Percentiles rank a stretch among this genome's conserved stretches.
phyloP scores from a whole-genome alignment of 2,113 vertebrate species.

The Tragelaphus imberbis region DNA sequence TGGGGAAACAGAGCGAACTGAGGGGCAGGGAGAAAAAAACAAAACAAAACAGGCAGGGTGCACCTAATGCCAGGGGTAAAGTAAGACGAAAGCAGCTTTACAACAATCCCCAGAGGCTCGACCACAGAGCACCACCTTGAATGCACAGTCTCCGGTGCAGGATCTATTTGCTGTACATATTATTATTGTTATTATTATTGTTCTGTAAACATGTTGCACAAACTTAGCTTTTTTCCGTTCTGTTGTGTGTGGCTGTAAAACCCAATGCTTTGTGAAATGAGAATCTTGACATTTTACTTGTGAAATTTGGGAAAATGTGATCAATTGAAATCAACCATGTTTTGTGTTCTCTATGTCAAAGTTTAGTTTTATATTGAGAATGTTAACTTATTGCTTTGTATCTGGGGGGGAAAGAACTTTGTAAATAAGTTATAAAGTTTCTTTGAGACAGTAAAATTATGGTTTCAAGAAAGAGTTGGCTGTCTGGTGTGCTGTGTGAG shows the following conservation, averaged over 20 bases:
- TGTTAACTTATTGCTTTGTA: slow-evolving; percentile 99
- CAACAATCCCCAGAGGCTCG: slow-evolving; percentile 46
- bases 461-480: slow-evolving; percentile 87
- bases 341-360: slow-evolving; percentile 94
- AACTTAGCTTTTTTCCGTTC: slow-evolving; percentile 80
- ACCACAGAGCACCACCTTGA: slow-evolving; percentile 69
- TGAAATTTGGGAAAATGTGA: slow-evolving; percentile 86
- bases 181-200: slow-evolving; percentile 79
- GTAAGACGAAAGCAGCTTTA: slow-evolving; percentile 75
- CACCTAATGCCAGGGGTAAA: slow-evolving; percentile 20
- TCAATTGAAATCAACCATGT: slow-evolving; percentile 87
- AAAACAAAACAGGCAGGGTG: neutral
- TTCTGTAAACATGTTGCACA: slow-evolving; percentile 87
- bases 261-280: slow-evolving; percentile 92
- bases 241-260: slow-evolving; percentile 90
- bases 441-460: slow-evolving; percentile 95
- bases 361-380: slow-evolving; percentile 99
- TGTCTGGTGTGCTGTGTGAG: slow-evolving; percentile 42
- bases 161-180: slow-evolving; percentile 84
- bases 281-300: slow-evolving; percentile 88
- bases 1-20: neutral
- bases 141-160: slow-evolving; percentile 77
- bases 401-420: slow-evolving; percentile 84
- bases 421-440: slow-evolving; percentile 96
- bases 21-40: neutral